Evolutionary conservation across 2,113 vertebrate genomes (phyloP).

Genomic region (Sula dactylatra): DNA sequence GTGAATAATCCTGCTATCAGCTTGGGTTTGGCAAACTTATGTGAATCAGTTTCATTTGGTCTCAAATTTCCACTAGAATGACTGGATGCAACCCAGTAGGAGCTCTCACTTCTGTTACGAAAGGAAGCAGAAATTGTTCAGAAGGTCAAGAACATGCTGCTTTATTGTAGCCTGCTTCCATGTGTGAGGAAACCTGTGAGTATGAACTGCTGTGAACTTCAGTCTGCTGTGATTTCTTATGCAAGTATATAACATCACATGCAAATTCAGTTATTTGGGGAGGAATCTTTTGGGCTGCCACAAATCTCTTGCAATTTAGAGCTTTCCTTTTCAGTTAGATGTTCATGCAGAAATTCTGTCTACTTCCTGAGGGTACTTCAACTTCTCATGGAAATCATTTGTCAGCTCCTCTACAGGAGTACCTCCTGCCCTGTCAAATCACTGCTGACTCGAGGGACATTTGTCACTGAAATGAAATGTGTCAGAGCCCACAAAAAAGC

Average conservation of each 20-base stretch:
- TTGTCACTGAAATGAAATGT: constrained; percentile 58
- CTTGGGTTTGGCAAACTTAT: background rate
- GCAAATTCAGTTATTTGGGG: background rate
- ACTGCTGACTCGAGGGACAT: background rate
- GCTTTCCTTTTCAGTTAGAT: background rate
- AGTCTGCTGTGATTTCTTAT: background rate
- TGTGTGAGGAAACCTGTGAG: background rate
- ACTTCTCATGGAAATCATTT: constrained; percentile 24
- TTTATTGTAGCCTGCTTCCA: background rate
- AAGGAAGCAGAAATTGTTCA: background rate
- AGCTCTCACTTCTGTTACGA: background rate
- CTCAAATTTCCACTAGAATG: background rate
- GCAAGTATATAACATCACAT: background rate
- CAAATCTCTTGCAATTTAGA: background rate
- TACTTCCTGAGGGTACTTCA: constrained; percentile 14
- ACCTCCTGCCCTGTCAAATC: background rate
- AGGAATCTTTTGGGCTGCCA: background rate
- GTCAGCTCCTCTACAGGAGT: background rate
- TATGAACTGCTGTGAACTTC: background rate
- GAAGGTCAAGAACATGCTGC: background rate
- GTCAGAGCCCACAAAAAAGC: constrained; percentile 32
- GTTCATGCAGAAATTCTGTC: constrained; percentile 17
- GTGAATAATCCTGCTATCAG: background rate
- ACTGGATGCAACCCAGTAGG: background rate
- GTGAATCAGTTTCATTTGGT: background rate